phyloP scores from a whole-genome alignment of 1,140 invertebrate genomes.

The Monochamus saltuarius region DNA sequence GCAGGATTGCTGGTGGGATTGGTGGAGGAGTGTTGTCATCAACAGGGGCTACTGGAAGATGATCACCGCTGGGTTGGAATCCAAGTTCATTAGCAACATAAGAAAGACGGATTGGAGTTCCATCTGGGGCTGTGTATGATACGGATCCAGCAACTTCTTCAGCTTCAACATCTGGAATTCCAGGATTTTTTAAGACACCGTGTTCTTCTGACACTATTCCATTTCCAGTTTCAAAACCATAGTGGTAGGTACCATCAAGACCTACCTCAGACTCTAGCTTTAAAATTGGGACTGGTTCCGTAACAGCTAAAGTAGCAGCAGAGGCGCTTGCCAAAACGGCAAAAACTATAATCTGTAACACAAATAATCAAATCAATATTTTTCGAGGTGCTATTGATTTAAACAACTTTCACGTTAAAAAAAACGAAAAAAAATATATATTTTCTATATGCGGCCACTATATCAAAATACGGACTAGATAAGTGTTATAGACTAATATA shows the following conservation, averaged over 20 bases:
- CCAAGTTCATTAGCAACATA: constrained; percentile 31
- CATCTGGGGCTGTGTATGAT: constrained; percentile 79
- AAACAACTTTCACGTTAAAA: too few relatives aligned
- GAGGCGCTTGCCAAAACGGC: constrained; percentile 23
- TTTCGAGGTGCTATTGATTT: too few relatives aligned
- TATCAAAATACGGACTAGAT: too few relatives aligned
- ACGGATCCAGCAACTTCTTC: constrained; percentile 64
- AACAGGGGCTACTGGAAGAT: constrained; percentile 54
- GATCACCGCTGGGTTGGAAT: constrained; percentile 27
- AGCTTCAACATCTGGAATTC: constrained; percentile 61
- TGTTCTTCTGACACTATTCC: constrained; percentile 36
- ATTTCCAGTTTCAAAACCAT: constrained; percentile 29
- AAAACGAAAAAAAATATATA: too few relatives aligned
- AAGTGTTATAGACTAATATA: too few relatives aligned
- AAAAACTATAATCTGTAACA: constrained; percentile 4
- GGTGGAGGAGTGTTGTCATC: constrained; percentile 30
- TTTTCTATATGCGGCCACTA: too few relatives aligned
- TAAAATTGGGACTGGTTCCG: constrained; percentile 59
- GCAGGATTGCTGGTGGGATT: constrained; percentile 29
- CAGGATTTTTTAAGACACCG: constrained; percentile 48
- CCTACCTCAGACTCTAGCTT: constrained; percentile 63
- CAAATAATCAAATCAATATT: too few relatives aligned
- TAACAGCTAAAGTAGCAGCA: constrained; percentile 49
- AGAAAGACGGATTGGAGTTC: constrained; percentile 49
- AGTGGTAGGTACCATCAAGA: constrained; percentile 66